A percentile compares a stretch with the other conserved stretches of the same genome.
Evolutionary conservation across 1,140 invertebrate species (phyloP).

Genomic region (Carcinoscorpius rotundicauda): DNA sequence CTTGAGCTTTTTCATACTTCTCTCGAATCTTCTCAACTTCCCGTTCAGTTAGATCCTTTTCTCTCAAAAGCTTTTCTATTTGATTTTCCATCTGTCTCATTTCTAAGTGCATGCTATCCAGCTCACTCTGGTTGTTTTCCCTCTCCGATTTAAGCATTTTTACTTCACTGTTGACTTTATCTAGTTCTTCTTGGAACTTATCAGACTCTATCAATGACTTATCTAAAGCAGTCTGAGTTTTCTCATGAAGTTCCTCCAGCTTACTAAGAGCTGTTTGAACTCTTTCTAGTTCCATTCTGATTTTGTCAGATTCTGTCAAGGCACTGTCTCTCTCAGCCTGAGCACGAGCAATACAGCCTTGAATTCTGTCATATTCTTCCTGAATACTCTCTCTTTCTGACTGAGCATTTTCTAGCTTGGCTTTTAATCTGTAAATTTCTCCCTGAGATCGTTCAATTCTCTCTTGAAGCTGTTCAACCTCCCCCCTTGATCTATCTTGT

Average conservation of each 20-base stretch:
- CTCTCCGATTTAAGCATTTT: constrained; percentile 63
- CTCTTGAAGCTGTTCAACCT: constrained; percentile 72
- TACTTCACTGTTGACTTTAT: constrained; percentile 67
- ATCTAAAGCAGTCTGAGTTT: constrained; percentile 70
- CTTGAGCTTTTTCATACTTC: constrained; percentile 71
- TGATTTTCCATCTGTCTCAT: constrained; percentile 68
- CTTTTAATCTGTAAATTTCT: constrained; percentile 84
- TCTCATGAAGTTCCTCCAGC: constrained; percentile 77
- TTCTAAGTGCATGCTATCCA: constrained; percentile 73
- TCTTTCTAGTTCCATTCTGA: constrained; percentile 77
- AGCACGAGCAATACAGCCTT: constrained; percentile 42
- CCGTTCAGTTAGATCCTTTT: constrained; percentile 66
- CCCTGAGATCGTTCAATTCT: constrained; percentile 87
- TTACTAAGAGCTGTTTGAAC: constrained; percentile 77
- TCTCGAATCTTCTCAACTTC: constrained; percentile 74
- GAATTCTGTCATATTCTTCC: constrained; percentile 57
- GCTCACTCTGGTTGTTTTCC: constrained; percentile 67
- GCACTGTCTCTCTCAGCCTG: constrained; percentile 79
- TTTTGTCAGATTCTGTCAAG: constrained; percentile 68
- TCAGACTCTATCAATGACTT: constrained; percentile 84
- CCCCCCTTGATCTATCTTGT: constrained; percentile 67
- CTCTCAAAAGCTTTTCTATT: constrained; percentile 71
- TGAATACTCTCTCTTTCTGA: constrained; percentile 82
- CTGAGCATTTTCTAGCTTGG: constrained; percentile 85
- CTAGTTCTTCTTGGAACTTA: constrained; percentile 71